Conservation (phyloP, 2,888 invertebrate species). For the Eupithecia vulgata region DNA sequence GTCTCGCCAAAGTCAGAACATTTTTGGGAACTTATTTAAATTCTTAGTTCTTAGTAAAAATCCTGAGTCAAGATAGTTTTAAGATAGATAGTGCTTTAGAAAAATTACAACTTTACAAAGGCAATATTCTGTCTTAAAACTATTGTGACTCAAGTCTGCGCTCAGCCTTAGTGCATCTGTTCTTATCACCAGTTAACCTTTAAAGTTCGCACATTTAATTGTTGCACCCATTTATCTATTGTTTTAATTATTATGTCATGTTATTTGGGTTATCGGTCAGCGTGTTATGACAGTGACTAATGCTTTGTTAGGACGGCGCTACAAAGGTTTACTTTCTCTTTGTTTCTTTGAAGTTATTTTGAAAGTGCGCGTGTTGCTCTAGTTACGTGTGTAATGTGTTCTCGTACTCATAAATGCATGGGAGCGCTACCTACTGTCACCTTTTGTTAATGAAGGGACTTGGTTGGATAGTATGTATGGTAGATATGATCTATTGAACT, state of each 20-base stretch:
- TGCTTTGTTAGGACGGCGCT: slow-evolving; percentile 16
- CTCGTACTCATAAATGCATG: slow-evolving; percentile 2
- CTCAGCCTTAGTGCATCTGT: background rate
- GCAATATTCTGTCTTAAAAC: too few relatives aligned
- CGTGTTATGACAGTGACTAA: slow-evolving; percentile 21
- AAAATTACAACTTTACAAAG: too few relatives aligned
- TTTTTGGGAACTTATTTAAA: too few relatives aligned
- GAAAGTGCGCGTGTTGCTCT: slow-evolving; percentile 2
- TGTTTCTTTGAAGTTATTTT: slow-evolving; percentile 21
- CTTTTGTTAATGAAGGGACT: slow-evolving; percentile 6
- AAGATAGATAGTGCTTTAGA: too few relatives aligned
- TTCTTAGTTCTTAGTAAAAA: too few relatives aligned
- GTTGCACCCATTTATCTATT: slow-evolving; percentile 42
- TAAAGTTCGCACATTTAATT: slow-evolving; percentile 53
- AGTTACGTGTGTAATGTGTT: slow-evolving; percentile 12
- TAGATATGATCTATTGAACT: background rate
- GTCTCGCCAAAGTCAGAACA: too few relatives aligned
- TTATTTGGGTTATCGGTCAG: slow-evolving; percentile 39
- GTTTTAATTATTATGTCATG: slow-evolving; percentile 42
- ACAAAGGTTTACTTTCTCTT: slow-evolving; percentile 2
- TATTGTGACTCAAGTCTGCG: too few relatives aligned
- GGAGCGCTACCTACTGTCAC: slow-evolving; percentile 4
- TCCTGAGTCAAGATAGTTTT: too few relatives aligned
- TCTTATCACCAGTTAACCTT: slow-evolving; percentile 51
- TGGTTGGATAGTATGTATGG: background rate